Base-by-base conservation (phyloP, 2,888 invertebrate species). In the Drosophila borealis region DNA sequence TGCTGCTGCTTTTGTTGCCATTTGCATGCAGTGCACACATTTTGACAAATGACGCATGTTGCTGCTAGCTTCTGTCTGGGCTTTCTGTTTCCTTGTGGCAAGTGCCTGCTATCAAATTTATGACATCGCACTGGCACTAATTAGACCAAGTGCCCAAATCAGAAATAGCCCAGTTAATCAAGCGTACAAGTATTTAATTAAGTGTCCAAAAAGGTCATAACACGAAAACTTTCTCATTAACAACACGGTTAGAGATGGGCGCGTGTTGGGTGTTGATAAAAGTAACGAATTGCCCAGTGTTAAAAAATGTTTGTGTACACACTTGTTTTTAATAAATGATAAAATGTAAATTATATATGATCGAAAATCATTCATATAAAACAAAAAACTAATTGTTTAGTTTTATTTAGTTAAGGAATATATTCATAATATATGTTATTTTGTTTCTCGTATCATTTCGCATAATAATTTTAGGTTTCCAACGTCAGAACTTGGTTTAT, bases 141-240 rank as follows among this genome's bases (percentile, higher is more conserved):
- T 70, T 88, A 81, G 70, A 77, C 66, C 88, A 77, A 76, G 74
- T 83, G 74, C 53, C 68, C 77, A 63, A 84, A 60, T 67, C 68
- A 70, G 62, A 54, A 56, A 21, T 49, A 37, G 57, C 11, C 39
- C 46, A 72, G 80, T 72, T 85, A 87, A 83, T 83, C 75, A 85
- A 73, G 80, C 78, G 80, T 45, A 54, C 67, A 75, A 79, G 69
- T 80, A 88, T 88, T 85, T 87, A 79, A 85, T 88, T 83, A 81
- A 81, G 67, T 79, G 60, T 68, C 54, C 49, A 45, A 55, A 48
- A 57, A 51, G 14, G 41, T 41, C 13, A 19, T 11, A 63, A 14
- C 49, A 34, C 41, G 19, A 11, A 14, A 9, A 37, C 51, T 64
- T 63, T 33, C 53, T 17, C 64, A 64, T 51, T 64, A 64, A 29